Base-by-base conservation (phyloP, 2,113 vertebrate genomes). In the Podilymbus podiceps region DNA sequence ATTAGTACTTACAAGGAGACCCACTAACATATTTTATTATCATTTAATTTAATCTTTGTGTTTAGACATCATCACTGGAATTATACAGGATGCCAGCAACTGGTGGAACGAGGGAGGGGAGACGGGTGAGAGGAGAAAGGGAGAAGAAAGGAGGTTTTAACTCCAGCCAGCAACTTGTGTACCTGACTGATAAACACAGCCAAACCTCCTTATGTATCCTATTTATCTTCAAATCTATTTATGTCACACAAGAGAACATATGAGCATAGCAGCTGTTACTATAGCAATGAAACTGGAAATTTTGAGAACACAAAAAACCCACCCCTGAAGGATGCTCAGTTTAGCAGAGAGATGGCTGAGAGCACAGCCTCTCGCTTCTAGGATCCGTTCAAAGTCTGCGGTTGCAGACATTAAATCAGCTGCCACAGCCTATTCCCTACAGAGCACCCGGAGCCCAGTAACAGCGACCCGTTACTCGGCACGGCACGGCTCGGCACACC, bases 211-310 rank as follows among this genome's bases (percentile, higher is more conserved):
- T 14, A 90, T 95, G 91, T 63, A 96, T 92, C 90, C 86, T 96
- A 90, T 97, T 97, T 95, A 97, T 97, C 95, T 96, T 82, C 89
- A 68, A 63, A 95, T 96, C 95, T 96, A 97, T 97, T 97, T 97
- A 96, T 97, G 95, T 97, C 97, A 95, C 95, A 91, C 89, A 96
- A 97, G 93, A 91, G 95, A 97, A 96, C 97, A 95, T 96, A 96
- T 38, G 95, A 97, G 93, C 93, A 68, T 63, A 96, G 97, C 97
- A 97, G 96, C 97, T 98, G 97, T 97, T 98, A 93, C 97, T 95
- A 97, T 95, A 98, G 96, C 94, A 97, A 97, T 97, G 96, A 96
- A 97, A 95, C 95, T 91, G 90, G 90, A 97, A 96, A 93, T 97
- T 97, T 94, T 93, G 81, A 73, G 94, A 92, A 96, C 87, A 86